Evolutionary conservation across 2,113 vertebrate genomes (phyloP), one percentile per base, ranked within the genome.

Genomic region (Tupaia tana): DNA sequence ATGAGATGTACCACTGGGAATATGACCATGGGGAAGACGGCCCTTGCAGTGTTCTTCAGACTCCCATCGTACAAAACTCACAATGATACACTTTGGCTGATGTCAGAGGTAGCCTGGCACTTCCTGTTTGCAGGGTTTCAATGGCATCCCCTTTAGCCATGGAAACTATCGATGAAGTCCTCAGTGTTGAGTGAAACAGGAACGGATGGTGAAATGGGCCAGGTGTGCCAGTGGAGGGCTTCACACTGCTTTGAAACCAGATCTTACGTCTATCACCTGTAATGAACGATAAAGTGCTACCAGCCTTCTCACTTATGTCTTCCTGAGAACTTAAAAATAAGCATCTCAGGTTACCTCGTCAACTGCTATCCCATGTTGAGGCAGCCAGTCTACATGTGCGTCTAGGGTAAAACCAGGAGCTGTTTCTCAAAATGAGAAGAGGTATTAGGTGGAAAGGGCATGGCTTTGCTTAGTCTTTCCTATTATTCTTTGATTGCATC

Each of bases 321-420:
- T 92, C 29, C 59, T 90, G 52, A 29, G 16, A 93, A 83, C 43
- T 70, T 96, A 29, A 85, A 81, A 90, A 81, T 12, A 5, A 13
- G 70, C 10, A 56, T 24, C 71, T 75, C 58, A 58, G 59, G 8
- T 86, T 70, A 64, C 7, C 29, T 25, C 24, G 54, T 64, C 34
- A 59, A 31, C 63, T 93, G 14, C 10, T 89, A 10, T 64, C 58
- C 52, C n/a, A 6, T 58, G 34, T 82, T 25, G 77, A 91, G 34
- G 27, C 2, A 74, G 31, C 34, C 20, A 58, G 13, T 29, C 2
- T 27, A 16, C n/a, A 56, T 1, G 9, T 54, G 29, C 75, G 11
- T 43, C n/a, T 20, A 80, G 56, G 12, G 19, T 19, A 90, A 95
- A 90, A 84, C 15, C 27, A 31, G 22, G 25, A 95, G 29, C 6